These are phyloP conservation scores for Epinotia ramella DNA, from an alignment of 2,888 invertebrate genomes.

Conservation along the genomic window DNA sequence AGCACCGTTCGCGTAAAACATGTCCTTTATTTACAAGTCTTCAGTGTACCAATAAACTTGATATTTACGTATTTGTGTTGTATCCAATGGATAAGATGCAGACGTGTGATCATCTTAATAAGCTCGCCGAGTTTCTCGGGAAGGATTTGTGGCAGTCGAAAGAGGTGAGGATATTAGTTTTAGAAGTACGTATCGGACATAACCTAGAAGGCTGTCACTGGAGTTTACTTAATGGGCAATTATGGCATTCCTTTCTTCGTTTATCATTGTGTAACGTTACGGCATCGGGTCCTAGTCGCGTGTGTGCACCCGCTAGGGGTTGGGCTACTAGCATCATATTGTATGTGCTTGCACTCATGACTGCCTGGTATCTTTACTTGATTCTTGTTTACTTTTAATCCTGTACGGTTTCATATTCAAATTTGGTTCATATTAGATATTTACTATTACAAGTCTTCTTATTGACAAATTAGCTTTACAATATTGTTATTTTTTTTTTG, in stretches of 20 bases:
- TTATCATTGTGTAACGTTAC: constrained; percentile 70
- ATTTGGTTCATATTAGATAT: neutral
- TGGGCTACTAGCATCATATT: constrained; percentile 18
- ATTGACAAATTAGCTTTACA: neutral
- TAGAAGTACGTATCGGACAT: constrained; percentile 56
- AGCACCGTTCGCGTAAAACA: constrained; percentile 63
- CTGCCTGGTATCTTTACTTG: constrained; percentile 42
- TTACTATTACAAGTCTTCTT: neutral
- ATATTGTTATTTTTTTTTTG: neutral
- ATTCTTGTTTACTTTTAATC: constrained; percentile 30
- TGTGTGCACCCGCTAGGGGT: constrained; percentile 25
- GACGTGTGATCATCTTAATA: constrained; percentile 81
- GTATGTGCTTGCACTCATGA: constrained; percentile 39
- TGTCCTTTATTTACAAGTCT: constrained; percentile 71
- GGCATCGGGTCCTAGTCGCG: constrained; percentile 26
- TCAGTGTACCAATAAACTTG: constrained; percentile 63
- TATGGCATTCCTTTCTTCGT: constrained; percentile 66
- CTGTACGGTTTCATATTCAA: neutral
- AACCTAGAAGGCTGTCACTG: constrained; percentile 72
- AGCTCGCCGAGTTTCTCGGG: constrained; percentile 70
- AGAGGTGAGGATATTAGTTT: constrained; percentile 66
- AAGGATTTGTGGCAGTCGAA: constrained; percentile 79
- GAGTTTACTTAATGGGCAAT: constrained; percentile 60
- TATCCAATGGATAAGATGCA: constrained; percentile 77
- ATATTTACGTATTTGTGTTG: constrained; percentile 63